Percentiles rank a stretch among this genome's conserved stretches.
These are phyloP conservation scores for Pempheris klunzingeri DNA, from an alignment of 2,797 vertebrate species.

Conservation along the genomic window DNA sequence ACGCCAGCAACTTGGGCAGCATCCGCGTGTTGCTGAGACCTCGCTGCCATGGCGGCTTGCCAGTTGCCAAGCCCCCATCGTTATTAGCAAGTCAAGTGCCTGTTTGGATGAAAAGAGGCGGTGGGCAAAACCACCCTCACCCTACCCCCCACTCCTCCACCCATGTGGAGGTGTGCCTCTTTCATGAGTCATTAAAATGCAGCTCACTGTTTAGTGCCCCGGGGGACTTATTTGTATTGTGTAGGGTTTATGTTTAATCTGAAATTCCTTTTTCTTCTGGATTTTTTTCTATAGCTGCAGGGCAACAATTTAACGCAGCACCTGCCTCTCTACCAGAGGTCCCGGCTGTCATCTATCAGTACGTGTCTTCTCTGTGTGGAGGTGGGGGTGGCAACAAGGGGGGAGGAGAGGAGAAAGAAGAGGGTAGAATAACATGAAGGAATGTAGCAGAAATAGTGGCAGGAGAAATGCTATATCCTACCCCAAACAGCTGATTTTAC, in stretches of 20 bases:
- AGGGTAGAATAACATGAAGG: slow-evolving; percentile 89
- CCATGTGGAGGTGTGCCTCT: slow-evolving; percentile 71
- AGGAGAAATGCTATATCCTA: slow-evolving; percentile 80
- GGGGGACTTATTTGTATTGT: slow-evolving; percentile 89
- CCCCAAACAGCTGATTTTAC: slow-evolving; percentile 82
- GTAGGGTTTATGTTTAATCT: slow-evolving; percentile 88
- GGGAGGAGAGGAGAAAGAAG: slow-evolving; percentile 60
- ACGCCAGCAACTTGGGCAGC: slow-evolving; percentile 70
- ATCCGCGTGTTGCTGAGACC: slow-evolving; percentile 49
- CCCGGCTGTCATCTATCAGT: slow-evolving; percentile 84
- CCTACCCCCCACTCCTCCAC: slow-evolving; percentile 16
- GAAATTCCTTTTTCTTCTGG: slow-evolving; percentile 86
- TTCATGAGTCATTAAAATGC: slow-evolving; percentile 86
- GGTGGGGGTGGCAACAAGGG: slow-evolving; percentile 68
- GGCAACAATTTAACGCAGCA: slow-evolving; percentile 90
- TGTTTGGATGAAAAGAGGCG: slow-evolving; percentile 58
- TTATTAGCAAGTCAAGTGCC: slow-evolving; percentile 61
- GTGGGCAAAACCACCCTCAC: slow-evolving; percentile 53
- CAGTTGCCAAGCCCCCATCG: slow-evolving; percentile 62
- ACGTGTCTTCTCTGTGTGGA: slow-evolving; percentile 60
- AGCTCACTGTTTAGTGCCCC: slow-evolving; percentile 84
- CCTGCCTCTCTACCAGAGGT: slow-evolving; percentile 89
- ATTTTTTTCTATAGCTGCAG: slow-evolving; percentile 86
- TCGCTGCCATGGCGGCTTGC: slow-evolving; percentile 59
- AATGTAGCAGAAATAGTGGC: slow-evolving; percentile 87